Base-by-base conservation (phyloP, 2,797 vertebrate species). In the Sphenopsis melanotis region DNA sequence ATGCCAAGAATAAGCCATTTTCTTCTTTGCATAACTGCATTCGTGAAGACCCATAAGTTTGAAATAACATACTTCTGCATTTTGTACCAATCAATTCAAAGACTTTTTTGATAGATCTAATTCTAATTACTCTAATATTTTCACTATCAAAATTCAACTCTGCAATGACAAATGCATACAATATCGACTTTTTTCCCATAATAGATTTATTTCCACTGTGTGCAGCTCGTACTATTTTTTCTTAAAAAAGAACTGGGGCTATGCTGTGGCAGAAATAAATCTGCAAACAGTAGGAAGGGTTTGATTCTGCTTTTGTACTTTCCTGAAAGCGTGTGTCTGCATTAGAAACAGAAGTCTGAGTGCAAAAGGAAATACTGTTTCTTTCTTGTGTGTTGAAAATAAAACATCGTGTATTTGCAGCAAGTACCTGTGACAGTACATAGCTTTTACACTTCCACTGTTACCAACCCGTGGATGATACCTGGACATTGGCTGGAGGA, bases 401-500 rank as follows among this genome's bases (percentile, higher is more conserved):
- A 75, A 50, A 69, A 36, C 3, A 29, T 17, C 2, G 18, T 3
- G 2, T 10, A 68, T 64, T 61, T 72, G 41, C 30, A 82, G n/a
- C 53, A 71, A 39, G 7, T 29, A 39, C 14, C 30, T 63, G 22
- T 30, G 44, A 42, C 22, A 32, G 6, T 27, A 41, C 26, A 6
- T 1, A 57, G 22, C 5, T 64, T 80, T 87, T 30, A 46, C 29
- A 34, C 13, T 34, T 41, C 30, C 53, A 4, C 36, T 18, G 26
- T 24, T 66, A 23, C 24, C 30, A 61, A 3, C 4, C 16, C 0
- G 0, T 21, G 9, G 39, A 23, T 47, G 44, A 34, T 4, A 53
- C 7, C 39, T 34, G 24, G 74, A 50, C 1, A 1, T 1, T 27
- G 41, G 32, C 55, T 53, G 21, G 1, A 32, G 13, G 10, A 72